Base-by-base conservation (phyloP, 53 echinoderm and acorn worm species). In the Antedon mediterranea region DNA sequence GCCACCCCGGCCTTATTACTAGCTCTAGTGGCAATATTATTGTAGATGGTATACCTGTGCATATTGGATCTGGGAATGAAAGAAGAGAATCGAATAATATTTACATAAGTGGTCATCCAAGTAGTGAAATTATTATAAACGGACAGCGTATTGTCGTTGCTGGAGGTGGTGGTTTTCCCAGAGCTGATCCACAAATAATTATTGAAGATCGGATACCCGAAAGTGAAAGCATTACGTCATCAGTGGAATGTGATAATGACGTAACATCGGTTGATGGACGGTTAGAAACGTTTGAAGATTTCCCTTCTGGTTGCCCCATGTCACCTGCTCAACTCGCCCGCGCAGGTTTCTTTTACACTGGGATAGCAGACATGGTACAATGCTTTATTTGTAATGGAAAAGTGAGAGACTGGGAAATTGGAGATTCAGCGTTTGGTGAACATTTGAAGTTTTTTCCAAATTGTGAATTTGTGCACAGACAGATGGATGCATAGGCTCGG, bases 291-390 rank as follows among this genome's bases (percentile, higher is more conserved):
- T 88, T 77, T 33, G 72, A 80, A 18, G 43, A 43, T 3, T 93
- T 87, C 85, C 93, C 93, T 4, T 77, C 43, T 34, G 75, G 28
- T 3, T 79, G 71, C 15, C 88, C 93, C 0, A 75, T 88, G 8
- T 71, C 43, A 28, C 75, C 85, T 18, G 14, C n/a, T 5, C 71
- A 76, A 7, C 83, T 93, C 0, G 93, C 93, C 4, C 81, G 88
- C 18, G 93, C 93, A 20, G 93, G 93, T 18, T 90, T 93, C 42
- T 93, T 87, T 81, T 90, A 81, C 72, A 79, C 72, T 33, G 88
- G 88, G 0, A 15, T 32, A 0, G 83, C 76, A 7, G 93, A 93
- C 76, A 72, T 70, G 30, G 90, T 90, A 0, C 73, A 87, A 44
- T 93, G 93, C 42, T 93, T 90, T 72, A 81, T 80, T 0, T 93